phyloP scores from a whole-genome alignment of 1,140 invertebrate genomes.

The Ctenoplectra terminalis region DNA sequence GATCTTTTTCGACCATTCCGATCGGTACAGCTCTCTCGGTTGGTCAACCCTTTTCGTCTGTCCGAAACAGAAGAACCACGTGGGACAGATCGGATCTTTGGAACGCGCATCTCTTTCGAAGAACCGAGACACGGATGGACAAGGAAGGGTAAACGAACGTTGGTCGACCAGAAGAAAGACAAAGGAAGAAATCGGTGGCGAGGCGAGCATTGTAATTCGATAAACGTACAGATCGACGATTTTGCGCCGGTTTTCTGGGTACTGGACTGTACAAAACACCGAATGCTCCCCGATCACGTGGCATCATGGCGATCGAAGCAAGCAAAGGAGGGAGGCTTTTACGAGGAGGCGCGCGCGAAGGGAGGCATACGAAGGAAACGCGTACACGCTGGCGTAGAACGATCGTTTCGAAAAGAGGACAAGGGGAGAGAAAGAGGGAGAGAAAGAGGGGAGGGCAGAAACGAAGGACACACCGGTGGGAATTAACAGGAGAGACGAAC shows the following conservation, averaged over 20 bases:
- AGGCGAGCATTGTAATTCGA: conserved; percentile 68
- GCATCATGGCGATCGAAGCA: conserved; percentile 60
- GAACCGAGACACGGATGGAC: not conserved
- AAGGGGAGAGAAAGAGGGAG: conserved; percentile 37
- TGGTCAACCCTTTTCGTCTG: not conserved
- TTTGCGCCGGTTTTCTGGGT: conserved; percentile 71
- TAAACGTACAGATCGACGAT: conserved; percentile 70
- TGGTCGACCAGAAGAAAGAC: not conserved
- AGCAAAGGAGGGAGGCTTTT: conserved; percentile 15
- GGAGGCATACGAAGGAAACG: conserved; percentile 37
- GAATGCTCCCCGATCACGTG: conserved; percentile 57
- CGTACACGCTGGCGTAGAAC: conserved; percentile 36
- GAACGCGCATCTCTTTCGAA: not conserved
- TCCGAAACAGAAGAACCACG: not conserved
- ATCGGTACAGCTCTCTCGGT: not conserved
- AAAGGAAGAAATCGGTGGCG: conserved; percentile 36
- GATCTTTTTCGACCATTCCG: conserved; percentile 47
- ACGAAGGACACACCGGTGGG: conserved; percentile 70
- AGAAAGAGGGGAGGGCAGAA: conserved; percentile 38
- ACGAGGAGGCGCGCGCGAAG: conserved; percentile 8
- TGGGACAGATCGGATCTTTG: conserved; percentile 2
- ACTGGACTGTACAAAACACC: conserved; percentile 59
- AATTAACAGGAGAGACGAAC: conserved; percentile 73
- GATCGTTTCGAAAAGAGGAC: conserved; percentile 47
- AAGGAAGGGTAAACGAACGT: not conserved